phyloP scores from a whole-genome alignment of 2,888 invertebrate genomes.

The Platerodrilus igneus region DNA sequence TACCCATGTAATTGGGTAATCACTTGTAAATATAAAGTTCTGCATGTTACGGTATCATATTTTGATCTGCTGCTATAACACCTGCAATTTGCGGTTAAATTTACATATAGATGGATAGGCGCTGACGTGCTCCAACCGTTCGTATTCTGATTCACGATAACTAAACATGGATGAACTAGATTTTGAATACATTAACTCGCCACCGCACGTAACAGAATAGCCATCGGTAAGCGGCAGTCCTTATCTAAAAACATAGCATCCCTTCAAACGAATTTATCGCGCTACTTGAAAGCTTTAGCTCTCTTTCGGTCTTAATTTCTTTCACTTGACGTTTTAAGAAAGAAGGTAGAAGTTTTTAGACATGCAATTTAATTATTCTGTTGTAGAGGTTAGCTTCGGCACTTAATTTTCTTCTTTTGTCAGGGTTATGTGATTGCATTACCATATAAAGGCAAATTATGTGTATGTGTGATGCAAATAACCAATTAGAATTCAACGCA shows the following conservation, averaged over 20 bases:
- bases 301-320: constrained; percentile 22
- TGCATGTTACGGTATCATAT: constrained; percentile 24
- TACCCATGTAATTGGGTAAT: constrained; percentile 28
- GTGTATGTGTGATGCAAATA: too few species aligned
- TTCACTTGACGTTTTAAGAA: constrained; percentile 20
- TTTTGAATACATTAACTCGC: constrained; percentile 31
- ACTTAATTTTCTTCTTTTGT: too few species aligned
- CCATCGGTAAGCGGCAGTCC: constrained; percentile 23
- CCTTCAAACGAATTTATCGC: constrained; percentile 18
- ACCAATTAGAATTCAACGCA: too few species aligned
- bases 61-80: constrained; percentile 32
- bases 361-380: constrained; percentile 14
- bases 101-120: constrained; percentile 37
- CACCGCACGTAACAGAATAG: constrained; percentile 22
- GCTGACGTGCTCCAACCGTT: constrained; percentile 28
- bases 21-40: constrained; percentile 29
- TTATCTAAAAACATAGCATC: constrained; percentile 16
- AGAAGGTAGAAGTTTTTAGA: constrained; percentile 16
- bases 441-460: too few species aligned
- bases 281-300: constrained; percentile 17
- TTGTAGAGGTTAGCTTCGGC: too few species aligned
- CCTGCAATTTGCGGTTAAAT: constrained; percentile 37
- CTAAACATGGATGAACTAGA: constrained; percentile 34
- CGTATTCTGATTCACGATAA: constrained; percentile 33
- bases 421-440: too few species aligned